Percentiles rank a stretch among this genome's conserved stretches.
Conservation (phyloP, 2,113 vertebrate genomes). For the Blennius ocellaris region DNA sequence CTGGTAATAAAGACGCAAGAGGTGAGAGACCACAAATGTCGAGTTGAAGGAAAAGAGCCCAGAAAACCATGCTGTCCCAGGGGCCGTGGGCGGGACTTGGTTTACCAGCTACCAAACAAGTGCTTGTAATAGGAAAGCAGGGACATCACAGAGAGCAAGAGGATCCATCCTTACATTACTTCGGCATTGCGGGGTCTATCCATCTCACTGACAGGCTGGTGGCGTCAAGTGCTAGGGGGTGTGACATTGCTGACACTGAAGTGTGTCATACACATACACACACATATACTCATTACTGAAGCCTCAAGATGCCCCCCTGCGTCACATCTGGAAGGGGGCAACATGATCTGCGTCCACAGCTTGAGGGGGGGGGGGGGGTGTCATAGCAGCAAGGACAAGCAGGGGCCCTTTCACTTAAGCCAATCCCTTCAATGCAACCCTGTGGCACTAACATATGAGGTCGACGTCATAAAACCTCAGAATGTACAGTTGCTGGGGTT, state of each 20-base stretch:
- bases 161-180: slow-evolving; percentile 68
- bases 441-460: slow-evolving; percentile 72
- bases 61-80: slow-evolving; percentile 7
- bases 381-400: slow-evolving; percentile 54
- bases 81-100: background rate
- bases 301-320: slow-evolving; percentile 30
- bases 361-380: slow-evolving; percentile 65
- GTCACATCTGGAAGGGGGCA: slow-evolving; percentile 81
- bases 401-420: slow-evolving; percentile 76
- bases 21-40: slow-evolving; percentile 32
- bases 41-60: slow-evolving; percentile 8
- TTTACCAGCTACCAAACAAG: slow-evolving; percentile 16
- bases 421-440: slow-evolving; percentile 63
- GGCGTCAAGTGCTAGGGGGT: slow-evolving; percentile 79
- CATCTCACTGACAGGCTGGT: slow-evolving; percentile 80
- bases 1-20: slow-evolving; percentile 67
- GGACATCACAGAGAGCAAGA: slow-evolving; percentile 58
- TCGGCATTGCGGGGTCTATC: slow-evolving; percentile 70
- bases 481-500: slow-evolving; percentile 76
- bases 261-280: slow-evolving; percentile 60
- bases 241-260: slow-evolving; percentile 78
- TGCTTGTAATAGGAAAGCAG: slow-evolving; percentile 53
- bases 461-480: slow-evolving; percentile 79
- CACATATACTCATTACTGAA: slow-evolving; percentile 49
- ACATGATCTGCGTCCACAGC: slow-evolving; percentile 71